Conservation (phyloP, 1,140 invertebrate species). For the Drosophila jambulina region DNA sequence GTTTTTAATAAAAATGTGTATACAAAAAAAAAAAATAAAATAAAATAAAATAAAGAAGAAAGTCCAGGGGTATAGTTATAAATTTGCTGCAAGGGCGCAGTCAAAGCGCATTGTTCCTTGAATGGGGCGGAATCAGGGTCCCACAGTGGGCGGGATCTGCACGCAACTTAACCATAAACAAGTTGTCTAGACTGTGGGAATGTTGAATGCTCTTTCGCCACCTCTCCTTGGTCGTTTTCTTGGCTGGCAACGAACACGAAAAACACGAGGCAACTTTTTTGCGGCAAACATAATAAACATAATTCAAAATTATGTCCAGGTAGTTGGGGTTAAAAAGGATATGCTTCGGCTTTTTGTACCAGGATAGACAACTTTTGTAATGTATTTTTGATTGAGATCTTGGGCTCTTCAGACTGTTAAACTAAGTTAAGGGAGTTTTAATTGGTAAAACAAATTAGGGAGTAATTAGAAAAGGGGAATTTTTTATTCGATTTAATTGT, state of each 20-base stretch:
- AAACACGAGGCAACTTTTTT: slow-evolving; percentile 41
- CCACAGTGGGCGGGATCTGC: slow-evolving; percentile 57
- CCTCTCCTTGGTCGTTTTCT: slow-evolving; percentile 28
- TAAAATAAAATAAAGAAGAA: background rate
- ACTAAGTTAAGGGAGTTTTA: slow-evolving; percentile 1
- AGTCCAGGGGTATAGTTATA: slow-evolving; percentile 73
- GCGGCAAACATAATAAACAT: slow-evolving; percentile 58
- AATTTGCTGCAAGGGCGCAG: slow-evolving; percentile 73
- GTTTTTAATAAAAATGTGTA: slow-evolving; percentile 75
- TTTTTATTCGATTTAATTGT: slow-evolving; percentile 3
- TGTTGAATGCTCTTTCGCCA: slow-evolving; percentile 59
- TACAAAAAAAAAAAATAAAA: slow-evolving; percentile 52
- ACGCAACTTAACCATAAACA: slow-evolving; percentile 81
- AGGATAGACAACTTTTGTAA: slow-evolving; percentile 32
- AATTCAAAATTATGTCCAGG: slow-evolving; percentile 49
- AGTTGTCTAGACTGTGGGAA: slow-evolving; percentile 69
- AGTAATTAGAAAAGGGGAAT: slow-evolving; percentile 15
- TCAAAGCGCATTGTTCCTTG: slow-evolving; percentile 69
- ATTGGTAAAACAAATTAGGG: slow-evolving; percentile 20
- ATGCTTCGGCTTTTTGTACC: slow-evolving; percentile 1
- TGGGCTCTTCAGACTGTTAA: slow-evolving; percentile 4
- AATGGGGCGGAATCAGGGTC: slow-evolving; percentile 35
- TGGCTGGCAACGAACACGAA: background rate
- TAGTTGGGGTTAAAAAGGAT: slow-evolving; percentile 35
- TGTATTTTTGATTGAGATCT: slow-evolving; percentile 39